Evolutionary conservation across 1,140 invertebrate species (phyloP), one percentile per base, ranked within the genome.

Genomic region (Nephila pilipes): DNA sequence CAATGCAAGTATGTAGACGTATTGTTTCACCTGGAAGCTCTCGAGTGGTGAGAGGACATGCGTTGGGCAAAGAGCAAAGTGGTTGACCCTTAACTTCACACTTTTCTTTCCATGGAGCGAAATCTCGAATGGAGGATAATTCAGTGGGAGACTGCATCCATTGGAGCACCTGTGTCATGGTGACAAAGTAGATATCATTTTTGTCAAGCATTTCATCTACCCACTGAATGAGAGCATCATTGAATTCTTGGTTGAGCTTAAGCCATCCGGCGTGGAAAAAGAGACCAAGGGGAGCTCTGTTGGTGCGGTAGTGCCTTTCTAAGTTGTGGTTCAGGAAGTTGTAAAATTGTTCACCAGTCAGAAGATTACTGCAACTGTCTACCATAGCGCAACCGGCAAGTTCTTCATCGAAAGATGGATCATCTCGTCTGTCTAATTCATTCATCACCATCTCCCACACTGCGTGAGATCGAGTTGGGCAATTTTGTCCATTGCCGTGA

Each of bases 371-470:
- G 96, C 98, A 99, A 36, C 98, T 98, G 95, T 99, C 98, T 1
- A 99, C 98, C 98, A 99, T 99, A 94, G 98, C 98, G 95, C 98
- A 99, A 75, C 98, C 98, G 4, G 98, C 98, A 4, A 99, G 96
- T 94, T 98, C 98, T 95, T 99, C 98, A 95, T 99, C 98, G 95
- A 98, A 98, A 94, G 96, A 97, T 0, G 98, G 98, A 95, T 99
- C 98, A 95, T 99, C 98, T 93, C 98, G 97, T 93, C 98, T 96
- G 96, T 99, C 98, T 94, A 99, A 95, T 95, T 99, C 98, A 95
- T 99, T 99, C 97, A 99, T 98, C n/a, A 99, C 98, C 98, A 99
- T 99, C 96, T 99, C 98, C 98, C 98, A 99, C 18, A 99, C 98
- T 38, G 98, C 98, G 95, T 99, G 98, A 94, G 95, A 95, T 95